Percentiles rank a stretch among this genome's conserved stretches.
Evolutionary conservation across 2,797 vertebrate genomes (phyloP).

Genomic region (Sebastes nivosus): DNA sequence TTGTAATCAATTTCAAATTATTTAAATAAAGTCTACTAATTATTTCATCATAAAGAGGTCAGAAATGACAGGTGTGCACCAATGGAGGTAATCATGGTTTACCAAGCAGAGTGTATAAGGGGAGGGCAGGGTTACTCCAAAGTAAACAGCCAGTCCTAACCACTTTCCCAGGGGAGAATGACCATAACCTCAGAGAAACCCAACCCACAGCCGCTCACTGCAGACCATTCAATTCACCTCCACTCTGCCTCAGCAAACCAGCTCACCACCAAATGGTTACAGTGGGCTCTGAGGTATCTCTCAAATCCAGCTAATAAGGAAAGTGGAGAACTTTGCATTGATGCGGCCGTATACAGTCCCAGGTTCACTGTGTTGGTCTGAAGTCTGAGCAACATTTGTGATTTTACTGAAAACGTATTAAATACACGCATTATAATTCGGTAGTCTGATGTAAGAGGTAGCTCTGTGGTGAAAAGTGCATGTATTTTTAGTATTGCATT

Average conservation of each 20-base stretch:
- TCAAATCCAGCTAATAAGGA: slow-evolving; percentile 49
- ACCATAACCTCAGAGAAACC: slow-evolving; percentile 86
- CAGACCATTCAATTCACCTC: slow-evolving; percentile 75
- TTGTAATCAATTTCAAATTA: not conserved
- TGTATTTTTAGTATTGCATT: slow-evolving; percentile 33
- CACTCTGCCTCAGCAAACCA: slow-evolving; percentile 77
- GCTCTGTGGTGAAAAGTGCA: not conserved
- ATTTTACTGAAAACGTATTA: not conserved
- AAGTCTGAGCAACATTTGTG: not conserved
- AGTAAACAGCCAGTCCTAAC: slow-evolving; percentile 83
- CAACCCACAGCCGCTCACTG: slow-evolving; percentile 79
- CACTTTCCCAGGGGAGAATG: slow-evolving; percentile 84
- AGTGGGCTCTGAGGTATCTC: slow-evolving; percentile 76
- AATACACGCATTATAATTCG: not conserved
- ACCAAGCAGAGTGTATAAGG: slow-evolving; percentile 62
- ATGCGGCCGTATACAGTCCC: slow-evolving; percentile 1
- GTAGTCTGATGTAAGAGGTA: not conserved
- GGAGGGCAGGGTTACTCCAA: slow-evolving; percentile 77
- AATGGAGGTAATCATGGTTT: slow-evolving; percentile 61
- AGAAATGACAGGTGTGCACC: slow-evolving; percentile 69
- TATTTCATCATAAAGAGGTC: slow-evolving; percentile 20
- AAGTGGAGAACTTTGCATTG: slow-evolving; percentile 35
- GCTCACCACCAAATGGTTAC: slow-evolving; percentile 79
- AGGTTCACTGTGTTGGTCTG: not conserved
- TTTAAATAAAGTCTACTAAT: not conserved